phyloP scores from a whole-genome alignment of 2,888 invertebrate genomes.

The Apodemia zela region DNA sequence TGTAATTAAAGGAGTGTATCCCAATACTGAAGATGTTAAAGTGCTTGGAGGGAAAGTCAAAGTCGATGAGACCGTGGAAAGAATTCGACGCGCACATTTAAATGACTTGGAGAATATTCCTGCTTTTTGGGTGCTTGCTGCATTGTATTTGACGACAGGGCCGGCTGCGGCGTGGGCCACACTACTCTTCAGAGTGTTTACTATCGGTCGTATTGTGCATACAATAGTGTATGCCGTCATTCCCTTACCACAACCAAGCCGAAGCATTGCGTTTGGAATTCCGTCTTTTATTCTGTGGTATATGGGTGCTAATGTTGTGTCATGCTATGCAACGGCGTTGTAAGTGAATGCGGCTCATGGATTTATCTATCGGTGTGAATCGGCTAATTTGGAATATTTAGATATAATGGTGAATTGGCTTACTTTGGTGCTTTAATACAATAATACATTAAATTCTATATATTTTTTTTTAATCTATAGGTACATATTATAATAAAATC shows the following conservation, averaged over 20 bases:
- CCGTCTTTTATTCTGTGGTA: conserved; percentile 40
- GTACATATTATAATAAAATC: too few relatives aligned
- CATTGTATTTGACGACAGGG: conserved; percentile 74
- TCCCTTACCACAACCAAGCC: conserved; percentile 79
- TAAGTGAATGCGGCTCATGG: conserved; percentile 36
- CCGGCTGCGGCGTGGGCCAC: conserved; percentile 46
- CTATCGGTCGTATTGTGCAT: conserved; percentile 74
- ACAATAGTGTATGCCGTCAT: conserved; percentile 83
- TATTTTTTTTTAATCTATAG: too few relatives aligned
- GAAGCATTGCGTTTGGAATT: conserved; percentile 51
- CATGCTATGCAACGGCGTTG: conserved; percentile 33
- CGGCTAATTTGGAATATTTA: too few relatives aligned
- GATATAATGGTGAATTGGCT: too few relatives aligned
- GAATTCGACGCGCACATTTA: conserved; percentile 79
- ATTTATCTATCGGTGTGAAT: too few relatives aligned
- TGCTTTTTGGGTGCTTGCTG: conserved; percentile 81
- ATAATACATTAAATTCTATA: too few relatives aligned
- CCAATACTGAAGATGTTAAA: conserved; percentile 60
- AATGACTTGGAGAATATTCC: conserved; percentile 88
- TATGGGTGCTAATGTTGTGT: conserved; percentile 53
- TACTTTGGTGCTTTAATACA: too few relatives aligned
- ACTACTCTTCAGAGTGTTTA: conserved; percentile 54
- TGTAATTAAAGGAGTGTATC: conserved; percentile 45
- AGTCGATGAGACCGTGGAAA: conserved; percentile 59
- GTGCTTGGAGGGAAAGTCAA: conserved; percentile 50